phyloP scores from a whole-genome alignment of 2,113 vertebrate species.

The Phalacrocorax brasilianus region DNA sequence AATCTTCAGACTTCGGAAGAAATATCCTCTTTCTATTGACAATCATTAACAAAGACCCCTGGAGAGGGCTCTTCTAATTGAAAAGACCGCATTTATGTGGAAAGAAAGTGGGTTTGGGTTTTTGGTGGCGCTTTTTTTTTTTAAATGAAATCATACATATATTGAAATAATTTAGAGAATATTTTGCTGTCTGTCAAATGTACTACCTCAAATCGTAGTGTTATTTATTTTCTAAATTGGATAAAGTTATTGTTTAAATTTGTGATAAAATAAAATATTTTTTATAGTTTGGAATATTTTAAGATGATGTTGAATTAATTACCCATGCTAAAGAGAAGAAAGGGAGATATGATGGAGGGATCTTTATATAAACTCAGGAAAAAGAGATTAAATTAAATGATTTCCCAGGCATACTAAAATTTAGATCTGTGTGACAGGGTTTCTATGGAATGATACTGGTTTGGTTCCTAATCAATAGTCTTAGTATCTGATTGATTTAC shows the following conservation, averaged over 20 bases:
- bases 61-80: not conserved
- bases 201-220: not conserved
- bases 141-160: fast-evolving
- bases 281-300: not conserved
- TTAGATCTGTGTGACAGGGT: not conserved
- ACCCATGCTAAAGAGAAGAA: not conserved
- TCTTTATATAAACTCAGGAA: not conserved
- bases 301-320: not conserved
- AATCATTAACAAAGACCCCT: not conserved
- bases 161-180: not conserved
- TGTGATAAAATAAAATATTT: not conserved
- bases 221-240: not conserved
- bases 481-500: not conserved
- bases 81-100: not conserved
- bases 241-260: not conserved
- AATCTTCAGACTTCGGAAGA: not conserved
- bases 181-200: not conserved
- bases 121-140: not conserved
- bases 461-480: not conserved
- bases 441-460: not conserved
- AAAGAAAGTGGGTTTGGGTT: not conserved
- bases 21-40: not conserved
- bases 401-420: not conserved
- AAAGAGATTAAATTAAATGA: not conserved
- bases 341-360: fast-evolving